Evolutionary conservation across 2,113 vertebrate species (phyloP), one percentile per base, ranked within the genome.

Genomic region (Zosterops japonicus): DNA sequence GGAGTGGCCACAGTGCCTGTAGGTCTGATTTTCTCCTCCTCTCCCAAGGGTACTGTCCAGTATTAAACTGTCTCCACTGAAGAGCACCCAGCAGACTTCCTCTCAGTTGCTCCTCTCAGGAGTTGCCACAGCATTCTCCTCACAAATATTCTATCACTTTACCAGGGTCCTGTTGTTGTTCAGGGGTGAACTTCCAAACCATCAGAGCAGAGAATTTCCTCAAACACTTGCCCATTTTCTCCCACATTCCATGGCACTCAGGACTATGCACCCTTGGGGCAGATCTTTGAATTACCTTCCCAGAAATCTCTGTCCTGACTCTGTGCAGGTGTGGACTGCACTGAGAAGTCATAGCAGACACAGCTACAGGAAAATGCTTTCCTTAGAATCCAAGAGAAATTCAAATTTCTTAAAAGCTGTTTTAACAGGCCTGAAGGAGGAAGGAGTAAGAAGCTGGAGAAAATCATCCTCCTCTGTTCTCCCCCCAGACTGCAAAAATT

Each of bases 1-100:
- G 56, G 70, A 65, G 50, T 10, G 5, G 50, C 29, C 50, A 41
- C 0, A 0, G 50, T n/a, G 19, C 42, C 24, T 29, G 24, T 0
- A 25, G 24, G 29, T 56, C 28, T 57, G 35, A n/a, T 56, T 41
- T 65, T 29, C 49, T 47, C 13, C 39, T 82, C 28, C 28, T 27
- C 9, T 20, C 15, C 20, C 5, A 10, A 35, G 29, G 19, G 9
- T 41, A 8, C 52, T 57, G 42, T 13, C 20, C 21, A 42, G 24
- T 24, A 6, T 5, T 20, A 42, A 75, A 12, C 24, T 23, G 23
- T 14, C 28, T 20, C 50, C 1, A 0, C 1, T 17, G 16, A 57
- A 35, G 35, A 57, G 35, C 12, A 65, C 16, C 5, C 35, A 50
- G 31, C 53, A 67, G 31, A 17, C 20, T 50, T 31, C 44, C n/a